These are phyloP conservation scores for Watsonalla cultraria DNA, from an alignment of 2,888 invertebrate species.

Conservation along the genomic window DNA sequence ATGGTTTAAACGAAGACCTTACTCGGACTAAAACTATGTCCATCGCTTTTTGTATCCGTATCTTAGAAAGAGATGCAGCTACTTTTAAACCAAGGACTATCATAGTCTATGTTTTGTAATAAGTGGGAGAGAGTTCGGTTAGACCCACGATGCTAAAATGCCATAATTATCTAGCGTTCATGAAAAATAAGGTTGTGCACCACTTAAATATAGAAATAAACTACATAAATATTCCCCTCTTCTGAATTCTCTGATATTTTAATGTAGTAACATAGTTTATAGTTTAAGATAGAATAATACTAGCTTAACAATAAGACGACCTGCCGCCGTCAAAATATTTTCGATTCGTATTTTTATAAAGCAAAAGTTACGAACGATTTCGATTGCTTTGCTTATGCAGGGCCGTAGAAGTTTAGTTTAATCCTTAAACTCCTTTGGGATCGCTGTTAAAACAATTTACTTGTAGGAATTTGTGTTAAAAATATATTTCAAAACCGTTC, in stretches of 20 bases:
- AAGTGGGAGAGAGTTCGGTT: slow-evolving; percentile 52
- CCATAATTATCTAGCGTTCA: slow-evolving; percentile 74
- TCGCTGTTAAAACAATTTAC: slow-evolving; percentile 2
- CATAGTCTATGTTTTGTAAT: slow-evolving; percentile 18
- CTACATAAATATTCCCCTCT: slow-evolving; percentile 74
- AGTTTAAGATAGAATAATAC: slow-evolving; percentile 69
- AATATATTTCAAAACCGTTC: slow-evolving; percentile 6
- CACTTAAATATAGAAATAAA: slow-evolving; percentile 72
- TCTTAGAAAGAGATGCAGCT: too few species aligned
- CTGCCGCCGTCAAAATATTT: slow-evolving; percentile 74
- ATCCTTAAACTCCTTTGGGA: slow-evolving; percentile 3
- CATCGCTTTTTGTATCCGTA: too few species aligned
- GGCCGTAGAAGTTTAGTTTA: slow-evolving; percentile 44
- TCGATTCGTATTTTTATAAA: slow-evolving; percentile 79
- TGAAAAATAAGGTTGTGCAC: slow-evolving; percentile 79
- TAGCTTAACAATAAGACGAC: slow-evolving; percentile 74
- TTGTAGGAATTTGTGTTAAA: background rate
- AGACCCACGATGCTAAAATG: slow-evolving; percentile 62
- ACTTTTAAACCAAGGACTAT: too few species aligned
- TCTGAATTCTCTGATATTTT: slow-evolving; percentile 78
- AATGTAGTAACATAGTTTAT: slow-evolving; percentile 62
- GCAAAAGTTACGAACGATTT: slow-evolving; percentile 75
- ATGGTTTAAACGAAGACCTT: too few species aligned
- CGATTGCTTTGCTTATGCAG: slow-evolving; percentile 75
- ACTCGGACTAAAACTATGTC: too few species aligned